Percentiles rank a stretch among this genome's conserved stretches.
These are phyloP conservation scores for Sesia bembeciformis DNA, from an alignment of 2,888 invertebrate species.

Conservation along the genomic window DNA sequence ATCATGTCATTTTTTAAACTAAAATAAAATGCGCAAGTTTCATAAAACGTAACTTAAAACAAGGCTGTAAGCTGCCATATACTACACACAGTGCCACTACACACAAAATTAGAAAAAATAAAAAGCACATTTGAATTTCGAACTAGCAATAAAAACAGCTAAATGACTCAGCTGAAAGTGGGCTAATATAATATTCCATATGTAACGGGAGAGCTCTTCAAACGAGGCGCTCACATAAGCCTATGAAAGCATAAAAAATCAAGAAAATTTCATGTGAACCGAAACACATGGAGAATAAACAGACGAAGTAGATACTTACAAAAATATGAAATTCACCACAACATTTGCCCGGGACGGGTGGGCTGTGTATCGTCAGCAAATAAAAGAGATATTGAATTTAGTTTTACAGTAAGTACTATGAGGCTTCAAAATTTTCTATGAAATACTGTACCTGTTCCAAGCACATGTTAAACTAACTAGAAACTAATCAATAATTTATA, in stretches of 20 bases:
- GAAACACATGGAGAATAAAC: slow-evolving; percentile 73
- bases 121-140: slow-evolving; percentile 9
- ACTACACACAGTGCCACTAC: too few species aligned
- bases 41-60: too few species aligned
- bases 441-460: too few species aligned
- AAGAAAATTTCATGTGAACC: slow-evolving; percentile 72
- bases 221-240: slow-evolving; percentile 53
- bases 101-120: slow-evolving; percentile 20
- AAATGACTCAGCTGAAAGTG: slow-evolving; percentile 53
- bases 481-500: too few species aligned
- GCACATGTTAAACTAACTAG: too few species aligned
- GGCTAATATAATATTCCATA: slow-evolving; percentile 60
- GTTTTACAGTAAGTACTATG: too few species aligned
- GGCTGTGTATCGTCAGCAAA: slow-evolving; percentile 37
- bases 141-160: slow-evolving; percentile 10
- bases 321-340: slow-evolving; percentile 76
- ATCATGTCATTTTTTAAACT: too few species aligned
- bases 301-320: slow-evolving; percentile 72
- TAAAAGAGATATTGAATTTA: not conserved
- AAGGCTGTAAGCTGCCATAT: too few species aligned
- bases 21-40: too few species aligned
- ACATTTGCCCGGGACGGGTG: slow-evolving; percentile 67
- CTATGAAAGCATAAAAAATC: slow-evolving; percentile 72
- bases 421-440: too few species aligned
- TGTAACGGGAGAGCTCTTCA: slow-evolving; percentile 52